These are phyloP conservation scores for Lutraria rhynchaena DNA, from an alignment of 1,140 invertebrate species.

Conservation along the genomic window DNA sequence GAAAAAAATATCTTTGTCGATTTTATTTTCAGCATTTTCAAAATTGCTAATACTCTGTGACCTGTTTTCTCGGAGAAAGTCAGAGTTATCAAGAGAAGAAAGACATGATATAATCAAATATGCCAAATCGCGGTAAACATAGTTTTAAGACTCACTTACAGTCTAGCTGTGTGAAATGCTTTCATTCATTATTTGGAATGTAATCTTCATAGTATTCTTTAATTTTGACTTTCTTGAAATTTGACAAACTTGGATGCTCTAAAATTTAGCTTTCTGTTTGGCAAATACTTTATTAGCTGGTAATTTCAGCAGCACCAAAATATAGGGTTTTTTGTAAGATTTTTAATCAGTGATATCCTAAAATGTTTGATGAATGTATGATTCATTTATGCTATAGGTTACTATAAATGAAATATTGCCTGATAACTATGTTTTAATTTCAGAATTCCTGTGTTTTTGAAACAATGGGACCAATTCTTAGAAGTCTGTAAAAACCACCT, in stretches of 20 bases:
- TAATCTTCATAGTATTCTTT: neutral
- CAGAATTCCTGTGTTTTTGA: conserved; percentile 85
- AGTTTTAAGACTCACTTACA: too few species aligned
- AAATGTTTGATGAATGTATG: too few species aligned
- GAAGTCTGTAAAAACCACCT: conserved; percentile 85
- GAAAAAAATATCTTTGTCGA: too few species aligned
- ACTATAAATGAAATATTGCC: too few species aligned
- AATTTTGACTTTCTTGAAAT: neutral
- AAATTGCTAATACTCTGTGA: conserved; percentile 86
- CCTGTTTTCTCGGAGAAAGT: conserved; percentile 85
- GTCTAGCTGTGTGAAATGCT: too few species aligned
- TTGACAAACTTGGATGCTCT: neutral
- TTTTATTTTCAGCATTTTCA: conserved; percentile 74
- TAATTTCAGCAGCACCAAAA: too few species aligned
- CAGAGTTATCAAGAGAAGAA: conserved; percentile 84
- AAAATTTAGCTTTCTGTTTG: neutral
- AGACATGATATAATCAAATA: conserved; percentile 87
- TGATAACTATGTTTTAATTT: too few species aligned
- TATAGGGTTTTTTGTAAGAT: too few species aligned
- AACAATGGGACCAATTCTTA: conserved; percentile 85
- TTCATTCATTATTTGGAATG: too few species aligned
- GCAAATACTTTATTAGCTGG: too few species aligned
- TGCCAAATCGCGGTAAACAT: conserved; percentile 84
- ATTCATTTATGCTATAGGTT: too few species aligned
- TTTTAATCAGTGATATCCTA: too few species aligned